Evolutionary conservation across 2,113 vertebrate genomes (phyloP).

Genomic region (Lonchura striata): DNA sequence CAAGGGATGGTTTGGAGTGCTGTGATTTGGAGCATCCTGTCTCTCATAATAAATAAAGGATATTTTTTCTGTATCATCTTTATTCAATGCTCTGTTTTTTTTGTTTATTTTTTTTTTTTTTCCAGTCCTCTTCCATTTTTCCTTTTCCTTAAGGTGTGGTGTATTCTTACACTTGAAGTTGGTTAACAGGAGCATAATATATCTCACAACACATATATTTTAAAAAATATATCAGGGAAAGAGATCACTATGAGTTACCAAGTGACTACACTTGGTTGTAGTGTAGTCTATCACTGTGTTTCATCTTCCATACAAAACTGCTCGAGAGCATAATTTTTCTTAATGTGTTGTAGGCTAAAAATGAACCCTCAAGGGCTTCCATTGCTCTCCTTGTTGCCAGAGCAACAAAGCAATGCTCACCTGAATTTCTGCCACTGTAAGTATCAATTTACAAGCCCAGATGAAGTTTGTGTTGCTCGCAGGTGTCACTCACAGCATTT

Average conservation of each 20-base stretch:
- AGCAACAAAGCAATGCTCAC: slow-evolving; percentile 58
- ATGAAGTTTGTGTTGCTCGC: not conserved
- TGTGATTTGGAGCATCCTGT: not conserved
- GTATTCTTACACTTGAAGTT: not conserved
- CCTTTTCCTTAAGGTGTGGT: not conserved
- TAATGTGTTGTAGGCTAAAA: slow-evolving; percentile 16
- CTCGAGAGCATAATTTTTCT: slow-evolving; percentile 15
- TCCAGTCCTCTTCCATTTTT: not conserved
- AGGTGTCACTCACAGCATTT: not conserved
- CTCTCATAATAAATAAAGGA: not conserved
- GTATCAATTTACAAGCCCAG: slow-evolving; percentile 13
- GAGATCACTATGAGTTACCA: not conserved
- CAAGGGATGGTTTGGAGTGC: not conserved
- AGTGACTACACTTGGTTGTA: not conserved
- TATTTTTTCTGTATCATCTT: not conserved
- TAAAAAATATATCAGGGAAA: not conserved
- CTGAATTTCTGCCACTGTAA: slow-evolving; percentile 22
- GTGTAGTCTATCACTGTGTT: not conserved
- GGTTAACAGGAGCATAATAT: not conserved
- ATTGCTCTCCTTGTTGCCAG: slow-evolving; percentile 35
- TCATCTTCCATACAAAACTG: not conserved
- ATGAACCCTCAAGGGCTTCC: not conserved
- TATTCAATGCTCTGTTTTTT: not conserved
- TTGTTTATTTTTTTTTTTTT: not conserved
- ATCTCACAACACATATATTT: not conserved